Evolutionary conservation across 2,888 invertebrate genomes (phyloP).

Genomic region (Apoda limacodes): DNA sequence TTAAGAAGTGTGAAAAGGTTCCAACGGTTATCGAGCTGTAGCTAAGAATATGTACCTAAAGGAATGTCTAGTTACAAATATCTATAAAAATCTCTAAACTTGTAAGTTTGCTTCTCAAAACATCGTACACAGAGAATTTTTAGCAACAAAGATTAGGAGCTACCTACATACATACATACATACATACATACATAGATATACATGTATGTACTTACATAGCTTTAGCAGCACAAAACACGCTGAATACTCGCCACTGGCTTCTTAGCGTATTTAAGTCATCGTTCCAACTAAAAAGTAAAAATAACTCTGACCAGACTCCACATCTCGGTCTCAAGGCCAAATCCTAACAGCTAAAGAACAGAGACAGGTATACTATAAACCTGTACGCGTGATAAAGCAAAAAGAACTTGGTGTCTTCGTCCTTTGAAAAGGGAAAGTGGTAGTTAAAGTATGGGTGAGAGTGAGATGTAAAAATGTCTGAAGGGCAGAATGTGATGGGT

Average conservation of each 20-base stretch:
- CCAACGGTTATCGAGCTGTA: too few species aligned
- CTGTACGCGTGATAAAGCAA: conserved; percentile 16
- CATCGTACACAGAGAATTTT: too few species aligned
- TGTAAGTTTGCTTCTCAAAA: too few species aligned
- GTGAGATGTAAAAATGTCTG: conserved; percentile 65
- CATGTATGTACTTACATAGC: too few species aligned
- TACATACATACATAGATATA: conserved; percentile 12
- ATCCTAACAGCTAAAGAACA: conserved; percentile 43
- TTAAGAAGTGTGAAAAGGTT: too few species aligned
- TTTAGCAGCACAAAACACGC: conserved; percentile 22
- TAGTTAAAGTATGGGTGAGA: conserved; percentile 54
- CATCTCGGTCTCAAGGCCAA: conserved; percentile 65
- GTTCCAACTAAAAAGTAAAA: conserved; percentile 65
- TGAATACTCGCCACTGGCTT: conserved; percentile 33
- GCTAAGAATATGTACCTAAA: too few species aligned
- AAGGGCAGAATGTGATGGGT: conserved; percentile 42
- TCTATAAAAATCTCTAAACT: too few species aligned
- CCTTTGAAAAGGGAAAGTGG: conserved; percentile 70
- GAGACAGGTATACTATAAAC: conserved; percentile 26
- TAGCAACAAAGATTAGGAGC: too few species aligned
- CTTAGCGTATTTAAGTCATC: conserved; percentile 64
- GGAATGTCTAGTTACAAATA: too few species aligned
- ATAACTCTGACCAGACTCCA: conserved; percentile 56
- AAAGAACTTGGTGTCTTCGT: conserved; percentile 49
- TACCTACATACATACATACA: conserved; percentile 7